A percentile compares a stretch with the other conserved stretches of the same genome.
Evolutionary conservation across 1,140 invertebrate genomes (phyloP).

Genomic region (Whitmania pigra): DNA sequence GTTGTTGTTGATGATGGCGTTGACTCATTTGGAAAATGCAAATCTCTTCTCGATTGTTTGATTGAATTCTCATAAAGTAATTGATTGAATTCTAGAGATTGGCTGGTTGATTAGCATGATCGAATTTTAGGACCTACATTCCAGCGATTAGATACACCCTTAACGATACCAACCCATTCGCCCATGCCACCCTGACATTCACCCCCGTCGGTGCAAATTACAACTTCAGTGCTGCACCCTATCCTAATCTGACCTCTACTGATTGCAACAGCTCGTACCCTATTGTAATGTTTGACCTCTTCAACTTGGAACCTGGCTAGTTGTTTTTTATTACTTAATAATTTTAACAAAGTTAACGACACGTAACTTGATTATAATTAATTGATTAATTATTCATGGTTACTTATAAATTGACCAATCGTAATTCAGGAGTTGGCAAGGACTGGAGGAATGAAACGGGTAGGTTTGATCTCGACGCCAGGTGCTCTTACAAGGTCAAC

Average conservation of each 20-base stretch:
- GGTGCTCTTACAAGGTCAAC: conserved; percentile 8
- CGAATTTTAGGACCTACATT: conserved; percentile 14
- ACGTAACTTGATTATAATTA: background rate
- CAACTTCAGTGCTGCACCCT: background rate
- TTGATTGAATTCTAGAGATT: background rate
- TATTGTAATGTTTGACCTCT: background rate
- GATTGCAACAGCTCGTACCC: background rate
- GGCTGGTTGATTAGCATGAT: no score
- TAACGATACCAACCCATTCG: conserved; percentile 1
- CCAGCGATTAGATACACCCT: conserved; percentile 19
- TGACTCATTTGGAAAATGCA: no score
- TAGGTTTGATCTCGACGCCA: background rate
- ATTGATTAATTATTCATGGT: no score
- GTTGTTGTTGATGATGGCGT: no score
- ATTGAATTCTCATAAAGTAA: conserved; percentile 1
- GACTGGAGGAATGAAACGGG: background rate
- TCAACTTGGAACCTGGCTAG: background rate
- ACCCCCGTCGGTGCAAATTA: background rate
- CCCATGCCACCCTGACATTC: conserved; percentile 13
- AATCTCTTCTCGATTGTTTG: background rate
- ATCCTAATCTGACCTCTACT: background rate
- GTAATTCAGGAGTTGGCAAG: conserved; percentile 12
- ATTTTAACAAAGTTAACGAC: background rate
- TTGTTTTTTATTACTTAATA: background rate
- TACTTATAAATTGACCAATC: no score